Conservation (phyloP, 37 sponge, comb jelly and placozoan species). For the Halisarca cf. caerulea region DNA sequence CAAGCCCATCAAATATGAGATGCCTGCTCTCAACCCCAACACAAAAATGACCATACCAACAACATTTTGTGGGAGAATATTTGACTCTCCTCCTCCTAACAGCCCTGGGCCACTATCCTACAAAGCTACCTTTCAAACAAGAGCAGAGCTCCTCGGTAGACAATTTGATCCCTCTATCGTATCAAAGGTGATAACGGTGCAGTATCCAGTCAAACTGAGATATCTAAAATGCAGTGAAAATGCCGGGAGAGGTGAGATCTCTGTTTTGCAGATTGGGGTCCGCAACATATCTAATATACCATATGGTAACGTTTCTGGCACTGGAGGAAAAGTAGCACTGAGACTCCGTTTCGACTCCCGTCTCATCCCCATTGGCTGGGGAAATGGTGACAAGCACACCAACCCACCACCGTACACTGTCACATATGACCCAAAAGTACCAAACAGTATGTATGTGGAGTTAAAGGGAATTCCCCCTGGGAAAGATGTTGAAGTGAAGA, state of each 20-base stretch:
- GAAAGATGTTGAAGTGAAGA: conserved; percentile 32
- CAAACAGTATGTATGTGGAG: conserved; percentile 43
- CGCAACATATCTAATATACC: conserved; percentile 44
- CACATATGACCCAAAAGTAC: conserved; percentile 25
- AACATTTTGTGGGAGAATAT: conserved; percentile 66
- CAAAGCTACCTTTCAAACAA: conserved; percentile 50
- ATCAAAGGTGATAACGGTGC: conserved; percentile 38
- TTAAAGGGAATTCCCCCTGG: conserved; percentile 44
- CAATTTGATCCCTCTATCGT: conserved; percentile 59
- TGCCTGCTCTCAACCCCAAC: conserved; percentile 55
- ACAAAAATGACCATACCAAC: conserved; percentile 45
- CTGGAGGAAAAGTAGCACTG: conserved; percentile 45
- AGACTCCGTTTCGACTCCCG: conserved; percentile 54
- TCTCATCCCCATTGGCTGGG: conserved; percentile 49
- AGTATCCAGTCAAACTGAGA: conserved; percentile 73
- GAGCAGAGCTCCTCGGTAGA: conserved; percentile 62
- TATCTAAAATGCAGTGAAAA: conserved; percentile 42
- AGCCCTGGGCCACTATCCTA: conserved; percentile 58
- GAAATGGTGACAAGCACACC: not conserved
- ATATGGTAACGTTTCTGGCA: conserved; percentile 24
- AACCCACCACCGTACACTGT: conserved; percentile 23
- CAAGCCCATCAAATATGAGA: conserved; percentile 47
- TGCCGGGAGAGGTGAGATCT: conserved; percentile 57
- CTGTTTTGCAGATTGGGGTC: conserved; percentile 54
- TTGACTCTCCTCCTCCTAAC: conserved; percentile 76